Evolutionary conservation across 2,888 invertebrate genomes (phyloP), one percentile per base, ranked within the genome.

Genomic region (Netelia inedita): DNA sequence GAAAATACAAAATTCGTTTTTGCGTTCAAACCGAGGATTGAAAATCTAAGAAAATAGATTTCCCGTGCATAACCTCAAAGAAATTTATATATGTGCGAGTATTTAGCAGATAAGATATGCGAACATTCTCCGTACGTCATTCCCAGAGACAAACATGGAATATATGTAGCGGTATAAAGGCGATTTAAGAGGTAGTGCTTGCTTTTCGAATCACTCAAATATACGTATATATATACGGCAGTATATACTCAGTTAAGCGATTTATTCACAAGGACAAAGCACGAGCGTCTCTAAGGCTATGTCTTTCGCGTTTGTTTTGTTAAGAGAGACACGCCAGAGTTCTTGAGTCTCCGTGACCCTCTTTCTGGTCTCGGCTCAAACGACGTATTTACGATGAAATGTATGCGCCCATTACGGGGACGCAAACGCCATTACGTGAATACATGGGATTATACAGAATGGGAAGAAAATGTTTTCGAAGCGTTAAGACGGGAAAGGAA

Each of bases 311-410:
- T 81, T 41, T 81, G 46, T 73, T 80, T 68, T 59, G 68, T 80
- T 61, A 59, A 50, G 43, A 68, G 23, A 76, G 43, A 68, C 53
- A 66, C 35, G 50, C 41, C 21, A 14, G n/a, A 65, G 16, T 66
- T 66, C 61, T 68, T 68, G 81, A 53, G 46, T 65, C 55, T 72
- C 23, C 55, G 43, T 55, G 57, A 66, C 66, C 65, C 79, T 80
- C 68, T 43, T 78, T 68, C 19, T n/a, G 6, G 16, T 19, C 57
- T 19, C 19, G 59, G 53, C 61, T 43, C 74, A 69, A 81, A 81
- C 61, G 68, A 81, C 81, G 74, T 81, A 74, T 74, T 81, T 81
- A 74, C 61, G 74, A 81, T 74, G 68, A 81, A 81, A 81, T 61
- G 74, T 81, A 53, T 68, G 74, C 59, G 28, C 21, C 57, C 69